Base-by-base conservation (phyloP, 2,888 invertebrate genomes). In the Selenia dentaria region DNA sequence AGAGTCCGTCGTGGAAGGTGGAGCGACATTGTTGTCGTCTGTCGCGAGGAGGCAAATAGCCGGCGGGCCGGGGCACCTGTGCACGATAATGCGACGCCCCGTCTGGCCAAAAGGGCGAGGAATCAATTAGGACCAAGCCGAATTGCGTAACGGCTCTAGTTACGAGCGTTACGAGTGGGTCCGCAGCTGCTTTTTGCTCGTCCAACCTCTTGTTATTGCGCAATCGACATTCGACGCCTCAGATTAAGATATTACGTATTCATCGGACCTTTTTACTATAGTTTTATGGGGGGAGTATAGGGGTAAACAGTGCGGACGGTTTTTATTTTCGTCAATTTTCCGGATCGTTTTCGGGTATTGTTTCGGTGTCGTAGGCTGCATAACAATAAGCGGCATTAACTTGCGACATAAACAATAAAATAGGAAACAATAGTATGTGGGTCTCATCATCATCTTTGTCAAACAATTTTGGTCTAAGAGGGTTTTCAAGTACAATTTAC, bases 121-220 rank as follows among this genome's bases (percentile, higher is more conserved):
- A 90, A 88, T 90, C 89, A 90, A 90, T 90, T 89, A 90, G 89
- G 83, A 76, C 79, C 77, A 79, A 77, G 76, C 84, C 82, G 83
- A 88, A 86, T 83, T 87, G 83, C 80, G 85, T 85, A 89, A 88
- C 82, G 77, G 79, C 74, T 83, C 80, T 81, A 80, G 85, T 88
- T 87, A 88, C 88, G 86, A 85, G 80, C 86, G 72, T 75, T 77
- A 77, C 80, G 79, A 82, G 76, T 69, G 73, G 79, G 70, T 78
- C 79, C 80, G 62, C 89, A 88, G 85, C 83, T 89, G 89, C 75
- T 86, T 89, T 87, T 86, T 86, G 85, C 84, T 82, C 86, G 77
- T 85, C 80, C 72, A 79, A 82, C 82, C 83, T 86, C 83, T 77
- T 80, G 79, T 87, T 86, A 87, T 87, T 84, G 81, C 79, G 79